A percentile compares a stretch with the other conserved stretches of the same genome.
phyloP scores from a whole-genome alignment of 2,797 vertebrate species.

The Gambelia wislizenii region DNA sequence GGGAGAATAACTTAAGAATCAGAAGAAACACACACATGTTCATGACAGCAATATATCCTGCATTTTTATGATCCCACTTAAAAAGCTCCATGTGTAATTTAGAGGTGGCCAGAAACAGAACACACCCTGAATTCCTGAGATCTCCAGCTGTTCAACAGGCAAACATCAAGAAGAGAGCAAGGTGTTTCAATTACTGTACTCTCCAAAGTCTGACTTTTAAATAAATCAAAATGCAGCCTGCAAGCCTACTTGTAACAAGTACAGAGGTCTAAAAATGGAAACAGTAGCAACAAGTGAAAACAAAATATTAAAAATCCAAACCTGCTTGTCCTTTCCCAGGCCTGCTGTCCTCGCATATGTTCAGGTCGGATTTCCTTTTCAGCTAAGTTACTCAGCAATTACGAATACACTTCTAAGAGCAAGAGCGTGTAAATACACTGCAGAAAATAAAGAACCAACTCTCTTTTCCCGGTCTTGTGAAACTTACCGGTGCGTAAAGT shows the following conservation, averaged over 20 bases:
- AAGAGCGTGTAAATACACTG: background rate
- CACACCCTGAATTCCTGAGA: background rate
- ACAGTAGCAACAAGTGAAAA: background rate
- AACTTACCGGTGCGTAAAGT: conserved; percentile 61
- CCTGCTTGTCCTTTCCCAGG: background rate
- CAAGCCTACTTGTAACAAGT: too few relatives aligned
- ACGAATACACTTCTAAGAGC: background rate
- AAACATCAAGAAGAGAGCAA: background rate
- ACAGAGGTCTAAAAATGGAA: background rate
- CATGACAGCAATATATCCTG: fast-evolving
- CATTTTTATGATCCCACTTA: background rate
- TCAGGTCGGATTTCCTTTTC: conserved; percentile 10
- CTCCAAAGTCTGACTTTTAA: background rate
- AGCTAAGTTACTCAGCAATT: background rate
- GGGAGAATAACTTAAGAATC: background rate
- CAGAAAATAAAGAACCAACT: background rate
- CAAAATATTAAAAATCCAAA: background rate
- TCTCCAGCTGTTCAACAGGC: conserved; percentile 33
- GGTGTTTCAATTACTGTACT: background rate
- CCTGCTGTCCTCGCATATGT: background rate
- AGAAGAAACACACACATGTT: background rate
- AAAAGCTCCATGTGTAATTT: background rate
- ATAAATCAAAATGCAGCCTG: background rate
- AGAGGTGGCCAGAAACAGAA: too few relatives aligned
- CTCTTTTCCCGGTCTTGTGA: background rate